phyloP scores from a whole-genome alignment of 2,888 invertebrate genomes.

The Rhamnusium bicolor region DNA sequence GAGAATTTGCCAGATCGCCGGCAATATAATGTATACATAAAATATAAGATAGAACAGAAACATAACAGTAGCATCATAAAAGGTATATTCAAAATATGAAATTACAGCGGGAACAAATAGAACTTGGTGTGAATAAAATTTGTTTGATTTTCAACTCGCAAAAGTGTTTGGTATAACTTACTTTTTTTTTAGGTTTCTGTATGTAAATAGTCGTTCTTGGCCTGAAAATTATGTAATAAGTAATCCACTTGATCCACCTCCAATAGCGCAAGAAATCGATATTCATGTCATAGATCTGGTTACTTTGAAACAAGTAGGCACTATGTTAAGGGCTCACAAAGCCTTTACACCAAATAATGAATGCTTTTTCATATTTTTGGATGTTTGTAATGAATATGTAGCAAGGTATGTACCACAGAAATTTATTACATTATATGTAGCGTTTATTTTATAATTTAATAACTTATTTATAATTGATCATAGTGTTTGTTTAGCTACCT shows the following conservation, averaged over 20 bases:
- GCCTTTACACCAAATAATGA: constrained; percentile 89
- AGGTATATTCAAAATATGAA: no score
- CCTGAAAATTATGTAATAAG: constrained; percentile 82
- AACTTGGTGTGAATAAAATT: no score
- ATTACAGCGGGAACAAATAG: no score
- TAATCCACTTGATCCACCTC: constrained; percentile 86
- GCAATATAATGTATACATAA: no score
- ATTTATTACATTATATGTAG: neutral
- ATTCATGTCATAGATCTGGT: constrained; percentile 89
- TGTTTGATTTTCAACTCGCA: no score
- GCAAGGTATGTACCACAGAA: constrained; percentile 76
- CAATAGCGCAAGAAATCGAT: constrained; percentile 89
- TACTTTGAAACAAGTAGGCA: constrained; percentile 83
- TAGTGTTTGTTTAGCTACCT: no score
- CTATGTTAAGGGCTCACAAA: constrained; percentile 84
- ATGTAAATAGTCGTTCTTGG: constrained; percentile 89
- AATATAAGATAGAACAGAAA: no score
- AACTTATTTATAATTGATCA: no score
- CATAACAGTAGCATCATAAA: no score
- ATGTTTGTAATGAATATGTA: constrained; percentile 86
- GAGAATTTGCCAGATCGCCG: no score
- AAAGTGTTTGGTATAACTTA: no score
- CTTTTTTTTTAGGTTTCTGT: constrained; percentile 80
- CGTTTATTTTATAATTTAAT: no score
- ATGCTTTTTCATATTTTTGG: constrained; percentile 89